Evolutionary conservation across 2,113 vertebrate species (phyloP).

Genomic region (Anoura caudifer): DNA sequence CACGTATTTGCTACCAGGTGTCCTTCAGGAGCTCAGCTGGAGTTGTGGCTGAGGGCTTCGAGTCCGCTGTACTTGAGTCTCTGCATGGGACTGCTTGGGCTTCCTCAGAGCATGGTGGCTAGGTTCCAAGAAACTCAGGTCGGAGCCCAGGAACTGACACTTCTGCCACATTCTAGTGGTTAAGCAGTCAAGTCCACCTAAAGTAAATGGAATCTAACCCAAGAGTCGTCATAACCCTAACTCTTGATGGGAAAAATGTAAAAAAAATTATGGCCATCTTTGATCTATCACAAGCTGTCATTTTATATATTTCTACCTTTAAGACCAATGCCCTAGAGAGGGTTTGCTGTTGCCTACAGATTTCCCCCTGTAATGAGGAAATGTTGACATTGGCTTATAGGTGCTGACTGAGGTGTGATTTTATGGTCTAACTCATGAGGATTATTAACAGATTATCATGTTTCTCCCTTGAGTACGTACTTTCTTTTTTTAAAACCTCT

Average conservation of each 20-base stretch:
- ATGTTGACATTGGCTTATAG: background rate
- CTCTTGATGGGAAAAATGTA: background rate
- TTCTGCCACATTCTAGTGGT: background rate
- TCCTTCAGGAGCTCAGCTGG: background rate
- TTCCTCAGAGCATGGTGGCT: background rate
- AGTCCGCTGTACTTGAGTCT: background rate
- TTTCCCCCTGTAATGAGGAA: background rate
- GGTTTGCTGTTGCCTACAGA: background rate
- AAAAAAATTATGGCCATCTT: background rate
- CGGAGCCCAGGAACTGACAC: background rate
- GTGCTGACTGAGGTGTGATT: background rate
- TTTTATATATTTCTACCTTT: background rate
- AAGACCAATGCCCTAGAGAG: background rate
- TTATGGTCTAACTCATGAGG: background rate
- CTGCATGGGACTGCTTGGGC: background rate
- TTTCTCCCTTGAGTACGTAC: background rate
- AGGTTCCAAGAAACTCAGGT: background rate
- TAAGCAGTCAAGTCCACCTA: background rate
- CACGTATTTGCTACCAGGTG: background rate
- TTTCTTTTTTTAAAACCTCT: background rate
- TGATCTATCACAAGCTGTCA: background rate
- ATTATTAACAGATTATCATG: background rate
- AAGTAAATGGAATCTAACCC: background rate
- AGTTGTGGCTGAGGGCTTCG: background rate
- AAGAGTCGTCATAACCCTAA: background rate